phyloP scores from a whole-genome alignment of 2,888 invertebrate species.

The Trichopria drosophilae region DNA sequence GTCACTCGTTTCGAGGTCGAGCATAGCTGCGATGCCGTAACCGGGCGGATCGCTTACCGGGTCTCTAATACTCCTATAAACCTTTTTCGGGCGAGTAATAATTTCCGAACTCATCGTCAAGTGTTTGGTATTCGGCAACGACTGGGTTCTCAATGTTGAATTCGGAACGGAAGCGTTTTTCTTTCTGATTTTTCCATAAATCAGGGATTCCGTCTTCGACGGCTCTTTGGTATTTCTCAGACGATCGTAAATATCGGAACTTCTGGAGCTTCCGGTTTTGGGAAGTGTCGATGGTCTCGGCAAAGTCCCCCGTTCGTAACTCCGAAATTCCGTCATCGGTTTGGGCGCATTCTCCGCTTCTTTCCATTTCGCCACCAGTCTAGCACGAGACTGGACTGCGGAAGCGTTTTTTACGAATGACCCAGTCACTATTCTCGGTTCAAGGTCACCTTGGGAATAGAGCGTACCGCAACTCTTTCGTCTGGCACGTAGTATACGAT shows the following conservation, averaged over 20 bases:
- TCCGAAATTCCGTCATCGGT: conserved; percentile 45
- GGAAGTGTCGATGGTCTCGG: conserved; percentile 53
- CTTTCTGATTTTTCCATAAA: conserved; percentile 52
- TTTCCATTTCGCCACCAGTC: conserved; percentile 34
- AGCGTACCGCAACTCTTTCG: conserved; percentile 16
- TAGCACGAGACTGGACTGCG: conserved; percentile 14
- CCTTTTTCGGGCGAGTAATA: conserved; percentile 30
- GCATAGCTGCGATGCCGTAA: conserved; percentile 22
- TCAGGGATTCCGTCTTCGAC: conserved; percentile 46
- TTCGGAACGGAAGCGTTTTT: conserved; percentile 48
- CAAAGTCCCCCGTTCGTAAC: conserved; percentile 35
- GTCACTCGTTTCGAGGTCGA: conserved; percentile 5
- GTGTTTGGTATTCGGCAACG: conserved; percentile 15
- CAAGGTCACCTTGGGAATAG: not conserved
- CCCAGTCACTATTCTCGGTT: conserved; percentile 19
- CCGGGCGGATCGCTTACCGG: conserved; percentile 18
- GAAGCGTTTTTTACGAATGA: conserved; percentile 24
- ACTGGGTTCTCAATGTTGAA: not conserved
- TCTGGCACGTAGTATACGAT: not conserved
- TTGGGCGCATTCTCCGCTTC: conserved; percentile 38
- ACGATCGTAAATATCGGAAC: conserved; percentile 35
- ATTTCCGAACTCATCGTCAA: conserved; percentile 32
- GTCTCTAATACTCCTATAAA: conserved; percentile 23
- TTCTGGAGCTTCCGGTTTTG: conserved; percentile 40
- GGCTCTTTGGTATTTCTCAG: conserved; percentile 35